Conservation (phyloP, 2,113 vertebrate genomes). For the Morone chrysops region DNA sequence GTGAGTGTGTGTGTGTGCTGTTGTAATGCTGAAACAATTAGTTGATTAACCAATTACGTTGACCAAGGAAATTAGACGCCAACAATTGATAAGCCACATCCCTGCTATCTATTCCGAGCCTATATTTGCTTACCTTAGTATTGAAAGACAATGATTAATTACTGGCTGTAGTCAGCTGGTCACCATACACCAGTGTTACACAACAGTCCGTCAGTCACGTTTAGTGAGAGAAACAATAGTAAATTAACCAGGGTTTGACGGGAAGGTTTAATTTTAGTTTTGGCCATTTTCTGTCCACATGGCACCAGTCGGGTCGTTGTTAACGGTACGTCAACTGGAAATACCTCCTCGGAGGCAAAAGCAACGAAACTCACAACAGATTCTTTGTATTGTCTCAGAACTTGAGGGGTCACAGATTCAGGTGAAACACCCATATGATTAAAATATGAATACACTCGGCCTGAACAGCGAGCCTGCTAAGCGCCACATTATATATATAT, state of each 20-base stretch:
- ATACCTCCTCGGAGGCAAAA: too few relatives aligned
- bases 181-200: not conserved
- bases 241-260: too few relatives aligned
- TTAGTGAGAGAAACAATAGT: not conserved
- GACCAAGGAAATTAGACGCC: not conserved
- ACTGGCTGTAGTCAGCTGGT: too few relatives aligned
- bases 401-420: too few relatives aligned
- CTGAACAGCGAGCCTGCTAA: slow-evolving; percentile 1
- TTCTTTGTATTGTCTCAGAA: not conserved
- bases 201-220: not conserved
- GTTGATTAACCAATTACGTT: not conserved
- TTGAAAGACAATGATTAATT: not conserved
- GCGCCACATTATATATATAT: too few relatives aligned
- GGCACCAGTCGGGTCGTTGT: not conserved
- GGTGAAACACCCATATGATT: not conserved
- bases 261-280: not conserved
- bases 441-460: not conserved
- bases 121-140: not conserved
- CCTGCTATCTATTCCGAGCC: too few relatives aligned
- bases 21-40: not conserved
- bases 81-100: too few relatives aligned
- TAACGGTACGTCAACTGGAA: too few relatives aligned
- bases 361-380: not conserved
- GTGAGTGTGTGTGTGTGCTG: not conserved
- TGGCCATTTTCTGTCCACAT: not conserved